Conservation (phyloP, 2,113 vertebrate genomes). For the Malurus elegans region DNA sequence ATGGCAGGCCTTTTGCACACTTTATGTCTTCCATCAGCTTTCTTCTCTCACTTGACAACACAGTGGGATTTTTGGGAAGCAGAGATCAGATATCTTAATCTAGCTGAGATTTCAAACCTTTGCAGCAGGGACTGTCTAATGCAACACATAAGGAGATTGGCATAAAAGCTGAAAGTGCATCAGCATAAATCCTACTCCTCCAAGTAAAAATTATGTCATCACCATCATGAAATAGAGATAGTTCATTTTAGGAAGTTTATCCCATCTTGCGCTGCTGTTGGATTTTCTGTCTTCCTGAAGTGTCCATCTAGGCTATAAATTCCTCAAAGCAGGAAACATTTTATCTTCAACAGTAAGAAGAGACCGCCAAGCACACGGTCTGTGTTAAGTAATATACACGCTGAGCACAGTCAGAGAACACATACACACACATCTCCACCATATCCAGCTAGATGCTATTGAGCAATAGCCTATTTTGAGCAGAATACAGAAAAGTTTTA, state of each 20-base stretch:
- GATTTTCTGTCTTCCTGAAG: not conserved
- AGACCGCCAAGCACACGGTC: not conserved
- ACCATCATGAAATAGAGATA: not conserved
- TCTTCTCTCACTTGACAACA: constrained; percentile 25
- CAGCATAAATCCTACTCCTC: constrained; percentile 7
- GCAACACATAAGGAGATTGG: not conserved
- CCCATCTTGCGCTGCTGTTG: not conserved
- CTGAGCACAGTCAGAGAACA: not conserved
- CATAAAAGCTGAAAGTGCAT: not conserved
- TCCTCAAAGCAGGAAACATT: constrained; percentile 8
- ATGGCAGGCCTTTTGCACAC: not conserved
- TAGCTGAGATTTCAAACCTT: not conserved
- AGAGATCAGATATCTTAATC: constrained; percentile 35
- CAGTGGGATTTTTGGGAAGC: constrained; percentile 13
- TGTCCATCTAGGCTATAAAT: not conserved
- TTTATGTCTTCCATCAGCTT: constrained; percentile 4
- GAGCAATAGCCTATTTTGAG: not conserved
- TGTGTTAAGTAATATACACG: not conserved
- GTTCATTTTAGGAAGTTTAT: too few species aligned
- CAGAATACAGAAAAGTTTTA: not conserved
- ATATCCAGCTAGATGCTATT: not conserved
- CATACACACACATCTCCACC: not conserved
- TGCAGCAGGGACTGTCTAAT: not conserved
- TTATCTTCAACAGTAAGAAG: not conserved
- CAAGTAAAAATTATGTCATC: constrained; percentile 24